Percentiles rank a stretch among this genome's conserved stretches.
Conservation (phyloP, 2,797 vertebrate species). For the Pseudochirops cupreus region DNA sequence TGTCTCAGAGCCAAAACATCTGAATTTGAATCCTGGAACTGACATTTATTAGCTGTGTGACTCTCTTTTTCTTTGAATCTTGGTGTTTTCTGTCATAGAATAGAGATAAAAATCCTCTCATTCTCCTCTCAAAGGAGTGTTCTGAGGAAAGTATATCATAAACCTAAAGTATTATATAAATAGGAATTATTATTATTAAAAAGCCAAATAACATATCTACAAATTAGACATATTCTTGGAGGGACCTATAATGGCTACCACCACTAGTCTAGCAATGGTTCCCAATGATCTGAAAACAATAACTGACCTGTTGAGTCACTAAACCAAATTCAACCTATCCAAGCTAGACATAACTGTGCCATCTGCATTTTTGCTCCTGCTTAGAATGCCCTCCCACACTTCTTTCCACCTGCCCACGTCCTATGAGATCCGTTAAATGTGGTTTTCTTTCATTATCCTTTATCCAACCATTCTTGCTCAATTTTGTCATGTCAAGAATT, state of each 20-base stretch:
- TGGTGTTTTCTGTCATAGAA: background rate
- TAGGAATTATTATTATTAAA: background rate
- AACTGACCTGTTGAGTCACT: background rate
- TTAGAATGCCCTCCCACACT: background rate
- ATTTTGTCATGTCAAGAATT: no score
- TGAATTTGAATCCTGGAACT: background rate
- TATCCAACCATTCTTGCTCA: background rate
- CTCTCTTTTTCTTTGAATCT: background rate
- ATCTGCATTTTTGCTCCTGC: background rate
- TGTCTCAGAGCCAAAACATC: background rate
- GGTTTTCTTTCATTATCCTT: constrained; percentile 2
- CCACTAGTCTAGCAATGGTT: background rate
- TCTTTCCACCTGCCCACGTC: constrained; percentile 23
- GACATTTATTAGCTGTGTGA: background rate
- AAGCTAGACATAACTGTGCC: background rate
- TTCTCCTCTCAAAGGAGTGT: background rate
- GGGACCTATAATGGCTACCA: background rate
- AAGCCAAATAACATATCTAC: background rate
- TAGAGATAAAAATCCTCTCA: background rate
- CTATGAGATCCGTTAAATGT: background rate
- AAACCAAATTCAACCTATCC: background rate
- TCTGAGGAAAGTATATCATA: background rate
- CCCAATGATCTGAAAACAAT: constrained; percentile 9
- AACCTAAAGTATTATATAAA: background rate
- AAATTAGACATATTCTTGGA: background rate